phyloP scores from a whole-genome alignment of 2,888 invertebrate species.

The Lasioglossum leucozonium region DNA sequence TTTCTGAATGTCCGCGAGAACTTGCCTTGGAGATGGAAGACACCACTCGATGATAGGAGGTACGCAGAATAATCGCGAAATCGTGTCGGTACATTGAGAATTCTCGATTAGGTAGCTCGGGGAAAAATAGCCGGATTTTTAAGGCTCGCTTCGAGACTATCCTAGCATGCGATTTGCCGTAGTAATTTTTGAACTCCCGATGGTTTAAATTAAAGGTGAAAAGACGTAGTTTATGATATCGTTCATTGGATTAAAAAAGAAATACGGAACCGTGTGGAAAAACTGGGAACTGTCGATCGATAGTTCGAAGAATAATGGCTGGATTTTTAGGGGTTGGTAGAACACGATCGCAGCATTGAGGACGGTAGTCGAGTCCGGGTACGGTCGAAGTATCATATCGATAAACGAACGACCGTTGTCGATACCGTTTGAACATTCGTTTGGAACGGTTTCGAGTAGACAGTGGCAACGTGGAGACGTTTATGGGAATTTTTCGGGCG shows the following conservation, averaged over 20 bases:
- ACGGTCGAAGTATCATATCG: neutral
- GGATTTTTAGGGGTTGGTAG: neutral
- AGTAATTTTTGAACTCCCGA: neutral
- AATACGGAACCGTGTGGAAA: neutral
- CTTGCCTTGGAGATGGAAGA: neutral
- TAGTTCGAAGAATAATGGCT: too few relatives aligned
- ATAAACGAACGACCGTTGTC: neutral
- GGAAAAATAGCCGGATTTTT: neutral
- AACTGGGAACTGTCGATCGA: too few relatives aligned
- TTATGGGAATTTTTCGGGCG: constrained; percentile 25
- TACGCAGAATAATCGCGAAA: neutral
- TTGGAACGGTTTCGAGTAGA: neutral
- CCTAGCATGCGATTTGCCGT: neutral
- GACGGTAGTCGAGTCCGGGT: neutral
- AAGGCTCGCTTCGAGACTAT: neutral
- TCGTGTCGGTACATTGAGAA: neutral
- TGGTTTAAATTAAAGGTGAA: neutral
- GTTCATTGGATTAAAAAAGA: neutral
- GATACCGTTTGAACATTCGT: neutral
- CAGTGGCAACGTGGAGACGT: neutral
- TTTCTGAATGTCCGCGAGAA: neutral
- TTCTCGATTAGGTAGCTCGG: neutral
- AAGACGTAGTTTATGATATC: neutral
- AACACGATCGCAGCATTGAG: neutral
- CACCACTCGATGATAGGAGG: neutral